These are phyloP conservation scores for Scaptomyza graminum DNA, from an alignment of 1,140 invertebrate species.

Conservation along the genomic window DNA sequence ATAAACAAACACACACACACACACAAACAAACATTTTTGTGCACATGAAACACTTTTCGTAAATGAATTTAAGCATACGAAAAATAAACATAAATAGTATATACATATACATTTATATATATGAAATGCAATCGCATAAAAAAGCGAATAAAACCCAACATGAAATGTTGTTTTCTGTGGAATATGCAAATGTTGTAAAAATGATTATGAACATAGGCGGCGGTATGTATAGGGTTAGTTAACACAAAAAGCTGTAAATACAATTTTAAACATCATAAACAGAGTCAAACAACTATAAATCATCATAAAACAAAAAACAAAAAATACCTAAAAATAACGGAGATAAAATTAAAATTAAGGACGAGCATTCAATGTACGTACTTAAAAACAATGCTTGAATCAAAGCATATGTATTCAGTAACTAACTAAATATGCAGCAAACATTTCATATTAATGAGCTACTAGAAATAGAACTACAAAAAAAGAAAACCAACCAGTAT, in stretches of 20 bases:
- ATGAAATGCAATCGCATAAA: slow-evolving; percentile 49
- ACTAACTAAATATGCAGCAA: slow-evolving; percentile 34
- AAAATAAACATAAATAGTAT: slow-evolving; percentile 16
- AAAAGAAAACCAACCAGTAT: background rate
- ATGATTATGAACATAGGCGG: slow-evolving; percentile 52
- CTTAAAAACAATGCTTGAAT: slow-evolving; percentile 19
- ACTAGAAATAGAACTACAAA: slow-evolving; percentile 39
- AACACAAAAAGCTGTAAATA: slow-evolving; percentile 71
- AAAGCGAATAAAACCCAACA: slow-evolving; percentile 36
- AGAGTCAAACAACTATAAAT: slow-evolving; percentile 59
- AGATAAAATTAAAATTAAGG: background rate
- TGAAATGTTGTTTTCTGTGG: slow-evolving; percentile 73
- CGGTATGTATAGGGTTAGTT: slow-evolving; percentile 59
- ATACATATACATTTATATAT: slow-evolving; percentile 21
- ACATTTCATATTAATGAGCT: slow-evolving; percentile 42
- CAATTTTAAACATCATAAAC: slow-evolving; percentile 72
- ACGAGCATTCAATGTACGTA: slow-evolving; percentile 24
- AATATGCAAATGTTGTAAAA: slow-evolving; percentile 74
- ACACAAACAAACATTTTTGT: slow-evolving; percentile 26
- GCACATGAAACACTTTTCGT: slow-evolving; percentile 46
- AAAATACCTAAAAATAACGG: no score
- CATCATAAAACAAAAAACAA: slow-evolving; percentile 28
- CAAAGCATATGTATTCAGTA: slow-evolving; percentile 11
- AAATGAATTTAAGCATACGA: background rate
- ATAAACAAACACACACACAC: slow-evolving; percentile 14